Base-by-base conservation (phyloP, 2,888 invertebrate species). In the Synergus gifuensis region DNA sequence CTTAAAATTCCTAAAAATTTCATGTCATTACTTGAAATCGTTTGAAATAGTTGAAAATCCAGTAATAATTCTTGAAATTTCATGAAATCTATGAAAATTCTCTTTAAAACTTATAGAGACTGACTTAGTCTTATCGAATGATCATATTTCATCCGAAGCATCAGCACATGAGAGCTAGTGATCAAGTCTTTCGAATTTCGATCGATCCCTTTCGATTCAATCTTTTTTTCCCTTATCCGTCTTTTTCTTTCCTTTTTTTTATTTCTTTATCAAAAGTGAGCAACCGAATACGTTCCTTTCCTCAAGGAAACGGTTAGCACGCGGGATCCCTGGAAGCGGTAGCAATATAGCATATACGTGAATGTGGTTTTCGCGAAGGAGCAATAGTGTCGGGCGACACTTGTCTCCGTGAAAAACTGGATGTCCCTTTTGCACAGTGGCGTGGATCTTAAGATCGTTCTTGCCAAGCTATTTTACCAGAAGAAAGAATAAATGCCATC, bases 361-460 rank as follows among this genome's bases (percentile, higher is more conserved):
- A 81, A 82, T 81, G 83, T 67, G 83, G 87, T 89, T 89, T 90
- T 90, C 90, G 86, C 87, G 85, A 87, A 82, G 82, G 73, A 78
- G 84, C 86, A 85, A 87, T 86, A 89, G 90, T 91, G 91, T 91
- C 88, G 86, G 85, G 83, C 89, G 88, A 91, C 91, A 91, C 90
- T 90, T 91, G 90, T 90, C 90, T 78, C 83, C 85, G 86, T 89
- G 90, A 91, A 91, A 91, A 91, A 91, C 91, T 91, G 89, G 90
- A 89, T 88, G 90, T 88, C 86, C 87, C 84, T 84, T 83, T 82
- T 60, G 76, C 78, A 63, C 86, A 89, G 80, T 82, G 85, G 89
- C 79, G 78, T 46, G 18, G 76, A 76, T 78, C 69, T 78, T 79
- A 79, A 58, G 78, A 73, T 69, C 80, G 79, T 79, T 82, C 81